phyloP scores from a whole-genome alignment of 30 jellyfish, hydroid and myxozoan species.

The Aurelia coerulea region DNA sequence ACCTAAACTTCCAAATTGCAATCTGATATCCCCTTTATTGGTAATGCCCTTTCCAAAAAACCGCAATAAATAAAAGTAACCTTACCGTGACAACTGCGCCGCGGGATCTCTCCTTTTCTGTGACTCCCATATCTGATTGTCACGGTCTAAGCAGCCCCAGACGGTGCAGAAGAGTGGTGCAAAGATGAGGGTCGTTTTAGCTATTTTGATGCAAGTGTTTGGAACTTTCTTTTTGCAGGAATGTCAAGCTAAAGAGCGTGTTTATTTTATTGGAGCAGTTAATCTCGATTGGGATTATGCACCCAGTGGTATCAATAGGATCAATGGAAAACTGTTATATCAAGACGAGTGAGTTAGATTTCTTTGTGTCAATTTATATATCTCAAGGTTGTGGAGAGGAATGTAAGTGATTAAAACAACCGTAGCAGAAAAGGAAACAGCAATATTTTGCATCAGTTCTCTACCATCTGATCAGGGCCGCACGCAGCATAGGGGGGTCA shows the following conservation, averaged over 20 bases:
- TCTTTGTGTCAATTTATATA: background rate
- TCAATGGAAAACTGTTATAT: slow-evolving; percentile 6
- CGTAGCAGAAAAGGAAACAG: no score
- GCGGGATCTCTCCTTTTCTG: no score
- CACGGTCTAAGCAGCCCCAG: no score
- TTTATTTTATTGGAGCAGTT: slow-evolving; percentile 50
- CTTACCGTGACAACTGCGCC: no score
- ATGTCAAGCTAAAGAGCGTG: slow-evolving; percentile 35
- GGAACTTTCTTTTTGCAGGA: background rate
- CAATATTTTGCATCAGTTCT: no score
- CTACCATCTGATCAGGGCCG: no score
- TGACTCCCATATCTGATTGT: no score
- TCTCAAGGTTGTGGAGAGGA: background rate
- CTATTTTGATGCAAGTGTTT: background rate
- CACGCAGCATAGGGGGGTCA: no score
- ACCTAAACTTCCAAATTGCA: no score
- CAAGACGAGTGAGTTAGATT: slow-evolving; percentile 12
- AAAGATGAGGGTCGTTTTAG: background rate
- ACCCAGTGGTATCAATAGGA: background rate
- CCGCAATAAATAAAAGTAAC: no score
- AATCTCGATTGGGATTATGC: slow-evolving; percentile 56
- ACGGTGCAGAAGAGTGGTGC: background rate
- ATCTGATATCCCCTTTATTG: no score
- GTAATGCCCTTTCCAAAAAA: no score
- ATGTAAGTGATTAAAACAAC: background rate